A percentile compares a stretch with the other conserved stretches of the same genome.
Conservation (phyloP, 2,888 invertebrate genomes). For the Drosophila mimetica region DNA sequence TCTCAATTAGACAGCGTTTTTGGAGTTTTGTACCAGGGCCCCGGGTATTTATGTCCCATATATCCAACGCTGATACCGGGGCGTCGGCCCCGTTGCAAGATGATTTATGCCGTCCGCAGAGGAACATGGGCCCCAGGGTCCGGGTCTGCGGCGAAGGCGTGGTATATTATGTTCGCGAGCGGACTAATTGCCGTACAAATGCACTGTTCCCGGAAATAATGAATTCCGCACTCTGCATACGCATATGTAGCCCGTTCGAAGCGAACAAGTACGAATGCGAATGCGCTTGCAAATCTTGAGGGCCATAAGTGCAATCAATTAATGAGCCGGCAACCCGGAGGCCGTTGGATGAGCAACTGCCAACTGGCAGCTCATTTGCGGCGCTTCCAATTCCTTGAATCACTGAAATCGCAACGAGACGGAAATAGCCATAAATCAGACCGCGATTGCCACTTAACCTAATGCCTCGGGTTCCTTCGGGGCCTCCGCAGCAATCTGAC, state of each 20-base stretch:
- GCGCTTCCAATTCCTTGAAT: constrained; percentile 83
- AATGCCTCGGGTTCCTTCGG: constrained; percentile 41
- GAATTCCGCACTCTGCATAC: constrained; percentile 56
- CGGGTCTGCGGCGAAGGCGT: constrained; percentile 25
- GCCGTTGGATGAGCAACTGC: constrained; percentile 54
- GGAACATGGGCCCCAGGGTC: constrained; percentile 55
- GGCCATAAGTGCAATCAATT: constrained; percentile 77
- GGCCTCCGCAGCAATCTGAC: neutral
- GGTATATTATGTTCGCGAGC: constrained; percentile 64
- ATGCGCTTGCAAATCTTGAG: constrained; percentile 60
- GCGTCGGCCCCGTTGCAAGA: constrained; percentile 57
- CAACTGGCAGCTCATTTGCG: constrained; percentile 76
- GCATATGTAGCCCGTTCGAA: neutral
- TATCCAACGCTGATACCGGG: constrained; percentile 51
- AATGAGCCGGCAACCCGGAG: constrained; percentile 54
- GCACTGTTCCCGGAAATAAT: constrained; percentile 84
- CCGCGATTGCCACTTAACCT: constrained; percentile 71
- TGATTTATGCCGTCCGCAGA: constrained; percentile 77
- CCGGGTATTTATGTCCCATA: constrained; percentile 71
- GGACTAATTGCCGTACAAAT: constrained; percentile 84
- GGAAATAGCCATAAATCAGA: constrained; percentile 82
- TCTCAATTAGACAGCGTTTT: constrained; percentile 72
- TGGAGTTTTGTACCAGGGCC: constrained; percentile 45
- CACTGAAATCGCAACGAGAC: constrained; percentile 82
- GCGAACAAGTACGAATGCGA: constrained; percentile 24